These are phyloP conservation scores for Tethea ocularis DNA, from an alignment of 2,888 invertebrate species.

Conservation along the genomic window DNA sequence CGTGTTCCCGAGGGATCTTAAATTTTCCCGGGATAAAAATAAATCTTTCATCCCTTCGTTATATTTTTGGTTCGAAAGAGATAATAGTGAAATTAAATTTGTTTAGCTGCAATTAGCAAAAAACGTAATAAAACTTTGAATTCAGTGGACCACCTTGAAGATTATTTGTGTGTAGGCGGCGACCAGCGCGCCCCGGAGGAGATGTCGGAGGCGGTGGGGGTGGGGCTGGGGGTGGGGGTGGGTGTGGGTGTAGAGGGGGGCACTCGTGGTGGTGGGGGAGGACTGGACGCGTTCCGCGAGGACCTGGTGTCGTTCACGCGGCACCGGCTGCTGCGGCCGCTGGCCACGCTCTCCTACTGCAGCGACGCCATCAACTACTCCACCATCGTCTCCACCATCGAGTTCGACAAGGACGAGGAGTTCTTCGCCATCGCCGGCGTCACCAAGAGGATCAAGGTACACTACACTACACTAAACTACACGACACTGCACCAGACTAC, in stretches of 20 bases:
- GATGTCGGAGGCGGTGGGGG: slow-evolving; percentile 31
- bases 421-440: slow-evolving; percentile 98
- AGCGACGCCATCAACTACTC: slow-evolving; percentile 94
- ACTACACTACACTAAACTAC: too few relatives aligned
- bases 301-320: slow-evolving; percentile 93
- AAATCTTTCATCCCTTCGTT: too few relatives aligned
- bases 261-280: slow-evolving; percentile 54
- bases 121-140: too few relatives aligned
- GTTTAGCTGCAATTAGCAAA: too few relatives aligned
- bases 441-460: slow-evolving; percentile 93
- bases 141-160: too few relatives aligned
- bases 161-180: slow-evolving; percentile 26
- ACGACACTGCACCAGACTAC: not conserved
- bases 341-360: slow-evolving; percentile 95
- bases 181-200: slow-evolving; percentile 53
- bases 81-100: too few relatives aligned
- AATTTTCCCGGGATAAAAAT: too few relatives aligned
- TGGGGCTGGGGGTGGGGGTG: slow-evolving; percentile 31
- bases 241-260: slow-evolving; percentile 63
- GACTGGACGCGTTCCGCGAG: slow-evolving; percentile 91
- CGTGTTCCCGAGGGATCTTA: too few relatives aligned
- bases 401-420: slow-evolving; percentile 98
- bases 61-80: too few relatives aligned
- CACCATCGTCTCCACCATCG: slow-evolving; percentile 95
- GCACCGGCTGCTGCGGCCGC: slow-evolving; percentile 87